Base-by-base conservation (phyloP, 2,888 invertebrate genomes). In the Pseudoips prasinana region DNA sequence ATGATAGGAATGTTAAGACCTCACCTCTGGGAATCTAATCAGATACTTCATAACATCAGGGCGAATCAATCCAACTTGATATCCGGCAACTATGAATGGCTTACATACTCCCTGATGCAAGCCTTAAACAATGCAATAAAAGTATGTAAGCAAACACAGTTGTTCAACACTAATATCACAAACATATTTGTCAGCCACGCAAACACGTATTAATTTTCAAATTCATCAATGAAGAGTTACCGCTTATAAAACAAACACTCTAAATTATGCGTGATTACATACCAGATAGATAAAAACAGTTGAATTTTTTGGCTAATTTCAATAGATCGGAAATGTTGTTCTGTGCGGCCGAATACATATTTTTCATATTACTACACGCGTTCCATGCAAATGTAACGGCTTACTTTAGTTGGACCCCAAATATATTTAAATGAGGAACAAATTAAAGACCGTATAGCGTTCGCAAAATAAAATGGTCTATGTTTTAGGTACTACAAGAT, bases 241-340 rank as follows among this genome's bases (percentile, higher is more conserved):
- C 6, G 27, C 6, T 27, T 14, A 10, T n/a, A 27, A 22, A 27
- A 14, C 19, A 33, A 6, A 25, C 18, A 27, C 8, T 14, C 14
- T 14, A 25, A 36, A 47, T n/a, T n/a, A n/a, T 30, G 10, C 14
- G n/a, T 27, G 28, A 30, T 41, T 5, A 48, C 47, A 47, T 71
- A 95, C 96, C 96, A 91, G 94, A 92, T 89, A 96, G 84, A 83
- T 96, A 96, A 84, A 96, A 96, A 90, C 94, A 94, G 89, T 96
- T 96, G 87, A 95, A 96, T 90, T 94, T 95, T 76, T 94, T 92
- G 42, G 96, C 95, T 77, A 96, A 91, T 88, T 93, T 93, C 69
- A 95, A 86, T 68, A 95, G 90, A 62, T 86, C 87, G 28, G 87
- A 88, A 71, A 82, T 76, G 48, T 77, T 82, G 56, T 76, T 83